Base-by-base conservation (phyloP, 2,888 invertebrate genomes). In the Diloba caeruleocephala region DNA sequence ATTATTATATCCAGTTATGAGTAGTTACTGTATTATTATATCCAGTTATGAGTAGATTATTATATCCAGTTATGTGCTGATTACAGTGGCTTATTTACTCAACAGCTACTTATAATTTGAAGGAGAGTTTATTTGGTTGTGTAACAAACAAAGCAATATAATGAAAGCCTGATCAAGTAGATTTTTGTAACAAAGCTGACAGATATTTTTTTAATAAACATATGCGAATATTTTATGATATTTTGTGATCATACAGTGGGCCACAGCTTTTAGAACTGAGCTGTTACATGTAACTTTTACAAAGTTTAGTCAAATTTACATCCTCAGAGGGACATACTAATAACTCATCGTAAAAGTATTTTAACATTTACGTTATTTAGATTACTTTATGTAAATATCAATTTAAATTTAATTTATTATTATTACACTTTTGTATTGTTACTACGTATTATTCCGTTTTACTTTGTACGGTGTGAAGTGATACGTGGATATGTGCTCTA, bases 361-460 rank as follows among this genome's bases (percentile, higher is more conserved):
- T 74, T 74, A 62, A 55, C 46, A 62, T 59, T 67, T 67, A 74
- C 58, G 29, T 66, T 70, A 65, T 59, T 61, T 70, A 69, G 46
- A 63, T 61, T 72, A 67, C 45, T 72, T 65, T 65, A 51, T 75
- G 75, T 80, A 78, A 73, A 79, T 79, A 81, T 63, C 60, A 69
- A 48, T 71, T 72, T 71, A 70, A 75, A 69, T 63, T 61, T 79
- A 74, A 76, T 75, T 74, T 76, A 76, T 76, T 78, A 55, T 81
- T 78, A 80, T 79, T 76, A 75, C 66, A 70, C 62, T 71, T 68
- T 68, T 68, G 63, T 67, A 74, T 72, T 74, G 78, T 81, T 78
- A 72, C 71, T 76, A 74, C 45, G 55, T 66, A 66, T 75, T 62
- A 56, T 58, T 65, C 54, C 57, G 64, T 49, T 65, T 63, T 36